These are phyloP conservation scores for Corythoichthys haematopterus DNA, from an alignment of 2,113 vertebrate genomes.

Conservation along the genomic window DNA sequence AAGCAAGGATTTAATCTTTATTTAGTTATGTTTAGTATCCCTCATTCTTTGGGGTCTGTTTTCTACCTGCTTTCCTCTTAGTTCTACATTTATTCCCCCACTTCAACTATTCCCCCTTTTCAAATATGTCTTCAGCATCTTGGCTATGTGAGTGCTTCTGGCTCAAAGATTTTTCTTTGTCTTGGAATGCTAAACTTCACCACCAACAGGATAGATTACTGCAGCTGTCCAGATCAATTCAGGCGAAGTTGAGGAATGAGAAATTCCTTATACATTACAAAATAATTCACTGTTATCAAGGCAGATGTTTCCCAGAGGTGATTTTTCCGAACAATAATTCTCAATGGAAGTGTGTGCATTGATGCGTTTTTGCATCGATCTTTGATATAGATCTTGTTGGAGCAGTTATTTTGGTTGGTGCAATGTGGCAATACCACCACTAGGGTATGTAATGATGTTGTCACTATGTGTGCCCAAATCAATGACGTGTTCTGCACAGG, in stretches of 20 bases:
- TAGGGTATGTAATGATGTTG: too few relatives aligned
- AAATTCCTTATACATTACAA: conserved; percentile 28
- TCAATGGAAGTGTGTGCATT: neutral
- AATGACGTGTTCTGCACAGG: too few relatives aligned
- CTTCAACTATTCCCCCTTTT: conserved; percentile 13
- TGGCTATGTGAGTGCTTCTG: conserved; percentile 14
- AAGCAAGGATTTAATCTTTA: conserved; percentile 30
- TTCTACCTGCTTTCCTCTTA: conserved; percentile 16
- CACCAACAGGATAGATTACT: conserved; percentile 39
- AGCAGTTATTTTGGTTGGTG: too few relatives aligned
- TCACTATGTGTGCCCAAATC: too few relatives aligned
- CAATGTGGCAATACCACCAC: too few relatives aligned
- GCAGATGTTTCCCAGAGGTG: conserved; percentile 36
- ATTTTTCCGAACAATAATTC: neutral
- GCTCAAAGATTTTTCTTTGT: conserved; percentile 1
- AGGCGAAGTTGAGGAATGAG: conserved; percentile 18
- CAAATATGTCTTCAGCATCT: conserved; percentile 20
- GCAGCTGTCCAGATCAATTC: conserved; percentile 30
- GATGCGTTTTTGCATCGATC: neutral
- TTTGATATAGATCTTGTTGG: too few relatives aligned
- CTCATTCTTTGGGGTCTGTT: neutral
- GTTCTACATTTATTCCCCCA: conserved; percentile 3
- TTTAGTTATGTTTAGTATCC: conserved; percentile 8
- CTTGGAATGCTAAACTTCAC: conserved; percentile 28
- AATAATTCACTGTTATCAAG: conserved; percentile 37